Evolutionary conservation across 2,113 vertebrate genomes (phyloP).

Genomic region (Poecile atricapillus): DNA sequence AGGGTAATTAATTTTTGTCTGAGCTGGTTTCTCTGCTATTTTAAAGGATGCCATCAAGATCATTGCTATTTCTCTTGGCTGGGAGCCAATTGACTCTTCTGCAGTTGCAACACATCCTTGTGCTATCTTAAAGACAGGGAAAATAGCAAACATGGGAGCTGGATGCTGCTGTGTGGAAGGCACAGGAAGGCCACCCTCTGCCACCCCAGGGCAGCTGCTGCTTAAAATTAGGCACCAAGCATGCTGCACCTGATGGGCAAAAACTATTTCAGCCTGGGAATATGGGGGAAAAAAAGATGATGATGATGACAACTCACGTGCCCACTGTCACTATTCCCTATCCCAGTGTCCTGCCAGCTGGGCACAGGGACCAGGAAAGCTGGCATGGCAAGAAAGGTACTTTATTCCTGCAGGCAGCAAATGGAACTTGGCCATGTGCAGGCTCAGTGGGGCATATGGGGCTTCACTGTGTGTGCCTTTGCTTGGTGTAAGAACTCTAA

Average conservation of each 20-base stretch:
- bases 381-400: accelerated
- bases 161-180: not conserved
- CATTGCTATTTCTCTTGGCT: constrained; percentile 40
- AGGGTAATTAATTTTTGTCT: constrained; percentile 48
- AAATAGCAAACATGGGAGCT: not conserved
- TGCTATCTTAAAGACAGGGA: not conserved
- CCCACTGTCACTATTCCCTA: accelerated
- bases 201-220: not conserved
- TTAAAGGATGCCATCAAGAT: constrained; percentile 51
- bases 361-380: accelerated
- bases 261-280: not conserved
- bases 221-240: not conserved
- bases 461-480: accelerated
- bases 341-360: not conserved
- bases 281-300: not conserved
- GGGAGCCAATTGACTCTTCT: constrained; percentile 27
- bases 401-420: not conserved
- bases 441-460: not conserved
- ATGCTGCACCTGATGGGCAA: not conserved
- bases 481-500: not conserved
- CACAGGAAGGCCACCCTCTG: not conserved
- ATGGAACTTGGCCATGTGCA: not conserved
- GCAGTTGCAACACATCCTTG: constrained; percentile 1
- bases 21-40: constrained; percentile 54
- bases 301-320: accelerated